A percentile compares a stretch with the other conserved stretches of the same genome.
Conservation (phyloP, 2,888 invertebrate species). For the Trisateles emortualis region DNA sequence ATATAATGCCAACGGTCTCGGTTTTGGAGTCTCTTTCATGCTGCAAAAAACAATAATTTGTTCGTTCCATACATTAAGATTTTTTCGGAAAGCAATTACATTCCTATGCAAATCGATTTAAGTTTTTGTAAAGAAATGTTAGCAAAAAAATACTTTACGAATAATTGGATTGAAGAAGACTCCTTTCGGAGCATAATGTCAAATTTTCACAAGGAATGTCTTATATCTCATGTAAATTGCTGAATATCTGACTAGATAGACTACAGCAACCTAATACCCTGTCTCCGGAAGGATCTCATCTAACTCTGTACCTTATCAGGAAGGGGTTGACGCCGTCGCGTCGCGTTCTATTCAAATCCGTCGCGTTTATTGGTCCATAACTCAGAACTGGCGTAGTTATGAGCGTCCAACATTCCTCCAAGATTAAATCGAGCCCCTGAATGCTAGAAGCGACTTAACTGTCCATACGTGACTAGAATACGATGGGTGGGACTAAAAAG, state of each 20-base stretch:
- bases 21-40: constrained; percentile 20
- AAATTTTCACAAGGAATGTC: constrained; percentile 17
- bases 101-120: constrained; percentile 17
- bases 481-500: constrained; percentile 56
- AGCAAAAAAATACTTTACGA: not conserved
- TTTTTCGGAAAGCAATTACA: constrained; percentile 29
- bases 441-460: constrained; percentile 57
- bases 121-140: constrained; percentile 3
- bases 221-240: constrained; percentile 31
- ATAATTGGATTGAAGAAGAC: not conserved
- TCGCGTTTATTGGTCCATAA: constrained; percentile 79
- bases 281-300: constrained; percentile 47
- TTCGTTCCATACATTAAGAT: constrained; percentile 17
- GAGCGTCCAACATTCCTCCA: constrained; percentile 71
- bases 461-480: constrained; percentile 71
- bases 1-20: constrained; percentile 24
- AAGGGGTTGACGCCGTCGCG: constrained; percentile 64
- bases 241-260: constrained; percentile 40
- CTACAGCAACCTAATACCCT: constrained; percentile 44
- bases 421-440: constrained; percentile 74
- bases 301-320: constrained; percentile 52
- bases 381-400: constrained; percentile 71
- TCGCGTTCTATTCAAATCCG: constrained; percentile 72
- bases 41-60: constrained; percentile 23
- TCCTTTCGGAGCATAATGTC: constrained; percentile 5